Evolutionary conservation across 1,140 invertebrate genomes (phyloP).

Genomic region (Alviniconcha marisindica): DNA sequence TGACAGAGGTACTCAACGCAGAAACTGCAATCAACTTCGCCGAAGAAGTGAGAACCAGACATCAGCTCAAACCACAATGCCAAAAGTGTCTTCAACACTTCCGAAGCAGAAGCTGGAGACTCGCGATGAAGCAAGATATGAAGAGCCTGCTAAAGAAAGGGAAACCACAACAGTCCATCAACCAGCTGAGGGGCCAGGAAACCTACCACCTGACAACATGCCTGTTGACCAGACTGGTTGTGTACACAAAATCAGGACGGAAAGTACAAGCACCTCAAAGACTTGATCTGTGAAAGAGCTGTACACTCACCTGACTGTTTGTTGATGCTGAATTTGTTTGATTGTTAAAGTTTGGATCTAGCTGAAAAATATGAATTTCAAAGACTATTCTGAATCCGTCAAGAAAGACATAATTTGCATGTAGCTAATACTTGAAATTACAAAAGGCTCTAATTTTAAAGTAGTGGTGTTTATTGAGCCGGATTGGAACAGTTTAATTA

Average conservation of each 20-base stretch:
- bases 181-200: too few relatives aligned
- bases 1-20: neutral
- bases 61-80: neutral
- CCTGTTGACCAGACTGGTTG: neutral
- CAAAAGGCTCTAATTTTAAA: neutral
- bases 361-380: neutral
- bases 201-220: neutral
- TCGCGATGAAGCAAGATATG: neutral
- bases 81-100: neutral
- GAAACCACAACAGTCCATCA: neutral
- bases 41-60: neutral
- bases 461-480: neutral
- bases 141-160: neutral
- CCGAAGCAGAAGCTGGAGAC: neutral
- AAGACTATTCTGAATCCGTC: neutral
- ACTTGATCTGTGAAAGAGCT: neutral
- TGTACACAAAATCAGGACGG: neutral
- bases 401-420: neutral
- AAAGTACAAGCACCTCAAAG: neutral
- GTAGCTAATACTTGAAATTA: neutral
- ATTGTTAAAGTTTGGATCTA: slow-evolving; percentile 1
- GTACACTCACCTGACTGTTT: neutral
- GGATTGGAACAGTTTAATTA: neutral
- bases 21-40: slow-evolving; percentile 10
- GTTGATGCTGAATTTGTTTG: neutral